phyloP scores from a whole-genome alignment of 2,797 vertebrate species.

The Sylvilagus floridanus region DNA sequence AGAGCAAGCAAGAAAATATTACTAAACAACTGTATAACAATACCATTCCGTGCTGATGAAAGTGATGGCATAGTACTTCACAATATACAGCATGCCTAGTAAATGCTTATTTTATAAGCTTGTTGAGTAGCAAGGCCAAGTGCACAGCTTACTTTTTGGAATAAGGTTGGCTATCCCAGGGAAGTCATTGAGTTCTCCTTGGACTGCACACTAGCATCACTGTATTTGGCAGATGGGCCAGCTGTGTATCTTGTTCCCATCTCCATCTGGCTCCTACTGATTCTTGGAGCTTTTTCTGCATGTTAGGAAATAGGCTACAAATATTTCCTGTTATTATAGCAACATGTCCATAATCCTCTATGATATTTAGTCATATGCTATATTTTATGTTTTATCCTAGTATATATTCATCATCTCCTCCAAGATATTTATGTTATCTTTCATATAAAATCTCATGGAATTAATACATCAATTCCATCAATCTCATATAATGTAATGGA shows the following conservation, averaged over 20 bases:
- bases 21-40: constrained; percentile 27
- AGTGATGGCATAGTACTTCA: constrained; percentile 49
- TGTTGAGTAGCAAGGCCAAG: constrained; percentile 40
- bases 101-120: constrained; percentile 66
- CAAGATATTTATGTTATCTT: constrained; percentile 32
- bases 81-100: constrained; percentile 27
- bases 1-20: constrained; percentile 63
- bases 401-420: neutral
- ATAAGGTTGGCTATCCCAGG: constrained; percentile 56
- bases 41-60: constrained; percentile 60
- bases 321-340: constrained; percentile 54
- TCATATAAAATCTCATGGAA: constrained; percentile 19
- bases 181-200: constrained; percentile 53
- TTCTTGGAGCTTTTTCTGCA: constrained; percentile 55
- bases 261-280: constrained; percentile 56
- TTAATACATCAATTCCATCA: neutral
- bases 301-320: constrained; percentile 45
- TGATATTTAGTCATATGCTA: constrained; percentile 18
- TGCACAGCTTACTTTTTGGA: constrained; percentile 51
- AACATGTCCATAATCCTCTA: neutral
- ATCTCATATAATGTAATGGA: neutral
- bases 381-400: neutral
- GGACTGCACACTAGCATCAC: neutral
- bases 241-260: constrained; percentile 42
- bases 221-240: constrained; percentile 57